These are phyloP conservation scores for Trichogramma pretiosum DNA, from an alignment of 1,140 invertebrate genomes.

Conservation along the genomic window DNA sequence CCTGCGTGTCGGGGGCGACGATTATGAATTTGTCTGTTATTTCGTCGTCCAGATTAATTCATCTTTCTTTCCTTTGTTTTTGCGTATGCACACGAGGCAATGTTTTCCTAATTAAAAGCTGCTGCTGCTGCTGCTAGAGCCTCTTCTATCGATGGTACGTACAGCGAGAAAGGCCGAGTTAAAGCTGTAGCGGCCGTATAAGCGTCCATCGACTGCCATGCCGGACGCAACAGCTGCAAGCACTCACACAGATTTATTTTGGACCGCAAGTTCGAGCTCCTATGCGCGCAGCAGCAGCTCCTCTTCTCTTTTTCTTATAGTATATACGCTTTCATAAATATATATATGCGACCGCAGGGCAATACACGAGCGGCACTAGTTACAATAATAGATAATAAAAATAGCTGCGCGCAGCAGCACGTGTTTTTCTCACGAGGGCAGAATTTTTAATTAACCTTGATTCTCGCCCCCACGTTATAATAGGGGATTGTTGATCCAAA, in stretches of 20 bases:
- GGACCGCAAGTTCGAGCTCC: too few species aligned
- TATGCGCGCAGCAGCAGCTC: neutral
- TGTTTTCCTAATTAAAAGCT: constrained; percentile 14
- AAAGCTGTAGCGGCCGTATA: too few species aligned
- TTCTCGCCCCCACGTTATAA: too few species aligned
- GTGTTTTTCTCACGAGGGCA: too few species aligned
- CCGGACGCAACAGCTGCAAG: constrained; percentile 38
- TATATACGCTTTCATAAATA: too few species aligned
- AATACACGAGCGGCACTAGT: too few species aligned
- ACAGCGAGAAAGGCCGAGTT: constrained; percentile 13
- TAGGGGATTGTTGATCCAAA: too few species aligned
- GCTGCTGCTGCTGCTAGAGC: neutral
- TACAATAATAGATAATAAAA: too few species aligned
- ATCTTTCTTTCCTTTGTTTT: neutral
- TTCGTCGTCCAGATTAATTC: neutral
- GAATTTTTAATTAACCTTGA: too few species aligned
- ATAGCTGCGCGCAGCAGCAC: too few species aligned
- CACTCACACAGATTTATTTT: constrained; percentile 43
- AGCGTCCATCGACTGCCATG: too few species aligned
- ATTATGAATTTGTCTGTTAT: constrained; percentile 2
- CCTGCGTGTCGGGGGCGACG: neutral
- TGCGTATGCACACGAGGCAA: neutral
- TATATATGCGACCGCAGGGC: too few species aligned
- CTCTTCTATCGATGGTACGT: constrained; percentile 2
- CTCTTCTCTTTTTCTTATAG: neutral